Conservation (phyloP, 2,797 vertebrate species). For the Calcarius lapponicus region DNA sequence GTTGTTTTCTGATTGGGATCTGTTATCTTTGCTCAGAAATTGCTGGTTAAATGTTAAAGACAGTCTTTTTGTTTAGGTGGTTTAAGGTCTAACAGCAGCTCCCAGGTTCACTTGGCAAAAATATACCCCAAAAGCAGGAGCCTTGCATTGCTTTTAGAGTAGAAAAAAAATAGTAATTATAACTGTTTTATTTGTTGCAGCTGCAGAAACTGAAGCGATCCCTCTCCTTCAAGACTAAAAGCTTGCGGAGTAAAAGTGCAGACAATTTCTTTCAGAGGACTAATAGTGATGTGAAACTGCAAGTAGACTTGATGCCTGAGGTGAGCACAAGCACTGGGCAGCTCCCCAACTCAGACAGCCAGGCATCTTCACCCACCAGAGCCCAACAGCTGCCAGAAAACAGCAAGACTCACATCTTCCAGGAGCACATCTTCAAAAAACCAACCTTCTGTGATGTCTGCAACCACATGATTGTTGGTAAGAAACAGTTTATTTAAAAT, state of each 20-base stretch:
- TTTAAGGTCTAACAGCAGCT: background rate
- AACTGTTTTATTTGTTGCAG: conserved; percentile 78
- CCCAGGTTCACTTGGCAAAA: background rate
- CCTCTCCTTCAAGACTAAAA: conserved; percentile 98
- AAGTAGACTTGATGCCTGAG: conserved; percentile 84
- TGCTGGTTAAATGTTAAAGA: background rate
- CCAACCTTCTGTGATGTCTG: conserved; percentile 98
- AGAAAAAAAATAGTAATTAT: background rate
- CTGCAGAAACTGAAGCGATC: conserved; percentile 96
- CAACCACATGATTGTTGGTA: conserved; percentile 99
- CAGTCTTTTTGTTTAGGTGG: background rate
- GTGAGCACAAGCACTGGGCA: conserved; percentile 87
- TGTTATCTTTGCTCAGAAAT: background rate
- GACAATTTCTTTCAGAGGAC: conserved; percentile 96
- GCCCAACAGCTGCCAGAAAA: conserved; percentile 80
- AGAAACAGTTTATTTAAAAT: conserved; percentile 21
- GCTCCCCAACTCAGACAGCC: conserved; percentile 76
- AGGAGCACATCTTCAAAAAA: conserved; percentile 98
- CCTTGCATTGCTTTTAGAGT: background rate
- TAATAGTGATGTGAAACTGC: conserved; percentile 85
- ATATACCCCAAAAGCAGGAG: background rate
- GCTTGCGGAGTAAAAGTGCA: conserved; percentile 95
- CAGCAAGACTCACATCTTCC: conserved; percentile 88
- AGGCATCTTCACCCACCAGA: conserved; percentile 83
- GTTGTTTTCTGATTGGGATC: background rate